These are phyloP conservation scores for Muntiacus muntjak DNA, from an alignment of 2,113 vertebrate genomes.

Conservation along the genomic window DNA sequence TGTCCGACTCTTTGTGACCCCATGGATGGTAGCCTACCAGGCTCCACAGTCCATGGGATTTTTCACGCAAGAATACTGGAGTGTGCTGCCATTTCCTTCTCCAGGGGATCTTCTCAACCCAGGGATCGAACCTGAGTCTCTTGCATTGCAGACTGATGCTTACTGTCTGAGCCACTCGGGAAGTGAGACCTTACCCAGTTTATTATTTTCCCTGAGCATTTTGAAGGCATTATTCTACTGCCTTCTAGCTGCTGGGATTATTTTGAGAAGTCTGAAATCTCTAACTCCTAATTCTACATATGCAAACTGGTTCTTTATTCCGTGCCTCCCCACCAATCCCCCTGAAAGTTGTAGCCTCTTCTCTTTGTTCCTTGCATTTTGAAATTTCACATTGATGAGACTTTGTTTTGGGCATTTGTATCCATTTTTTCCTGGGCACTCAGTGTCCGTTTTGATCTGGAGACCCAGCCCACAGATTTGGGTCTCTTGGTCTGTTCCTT, in stretches of 20 bases:
- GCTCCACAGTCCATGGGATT: too few species aligned
- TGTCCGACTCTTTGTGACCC: too few species aligned
- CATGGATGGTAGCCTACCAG: too few species aligned
- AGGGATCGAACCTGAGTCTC: too few species aligned
- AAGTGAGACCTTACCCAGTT: background rate
- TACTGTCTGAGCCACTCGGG: too few species aligned
- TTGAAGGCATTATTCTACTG: background rate
- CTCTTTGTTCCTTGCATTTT: background rate
- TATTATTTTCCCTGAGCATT: background rate
- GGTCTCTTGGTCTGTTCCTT: background rate
- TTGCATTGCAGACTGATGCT: too few species aligned
- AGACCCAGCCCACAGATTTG: background rate
- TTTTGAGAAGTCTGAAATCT: background rate
- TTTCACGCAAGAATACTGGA: too few species aligned
- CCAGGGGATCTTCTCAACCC: too few species aligned
- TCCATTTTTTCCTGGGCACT: background rate
- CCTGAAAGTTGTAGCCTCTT: background rate
- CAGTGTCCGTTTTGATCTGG: background rate
- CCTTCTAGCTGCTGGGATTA: background rate
- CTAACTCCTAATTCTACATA: background rate
- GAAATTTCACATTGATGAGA: background rate
- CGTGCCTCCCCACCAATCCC: rapidly evolving
- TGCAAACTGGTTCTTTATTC: background rate
- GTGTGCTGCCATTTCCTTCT: too few species aligned
- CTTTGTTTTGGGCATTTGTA: background rate